Evolutionary conservation across 2,888 invertebrate genomes (phyloP).

Genomic region (Emesis russula): DNA sequence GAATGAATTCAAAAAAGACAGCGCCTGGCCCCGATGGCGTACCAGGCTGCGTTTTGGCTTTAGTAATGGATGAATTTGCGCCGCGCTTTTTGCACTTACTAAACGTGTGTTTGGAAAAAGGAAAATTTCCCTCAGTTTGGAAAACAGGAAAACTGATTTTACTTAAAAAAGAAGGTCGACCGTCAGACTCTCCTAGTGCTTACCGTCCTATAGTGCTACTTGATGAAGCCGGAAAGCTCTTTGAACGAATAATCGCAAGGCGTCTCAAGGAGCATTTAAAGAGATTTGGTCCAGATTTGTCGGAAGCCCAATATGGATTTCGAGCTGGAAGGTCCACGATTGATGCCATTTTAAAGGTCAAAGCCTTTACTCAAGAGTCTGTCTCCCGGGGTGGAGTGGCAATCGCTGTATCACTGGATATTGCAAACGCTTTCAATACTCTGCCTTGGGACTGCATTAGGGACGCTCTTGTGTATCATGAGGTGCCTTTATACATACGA

Average conservation of each 20-base stretch:
- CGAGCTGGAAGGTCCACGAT: neutral
- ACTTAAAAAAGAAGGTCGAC: neutral
- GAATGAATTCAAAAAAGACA: neutral
- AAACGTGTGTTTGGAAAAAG: constrained; percentile 2
- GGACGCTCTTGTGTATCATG: neutral
- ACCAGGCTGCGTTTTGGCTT: neutral
- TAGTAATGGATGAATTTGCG: constrained; percentile 10
- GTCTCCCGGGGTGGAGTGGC: neutral
- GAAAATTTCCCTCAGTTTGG: constrained; percentile 1
- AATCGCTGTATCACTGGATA: neutral
- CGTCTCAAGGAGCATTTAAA: neutral
- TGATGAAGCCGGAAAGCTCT: neutral
- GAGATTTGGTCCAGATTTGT: neutral
- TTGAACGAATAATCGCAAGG: neutral
- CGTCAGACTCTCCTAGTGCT: neutral
- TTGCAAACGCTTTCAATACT: neutral
- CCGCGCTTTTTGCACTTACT: neutral
- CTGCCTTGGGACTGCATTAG: neutral
- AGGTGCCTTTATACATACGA: neutral
- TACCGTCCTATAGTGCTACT: neutral
- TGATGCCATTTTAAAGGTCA: neutral
- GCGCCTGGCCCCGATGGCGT: constrained; percentile 47
- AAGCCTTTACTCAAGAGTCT: neutral
- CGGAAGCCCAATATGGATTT: neutral
- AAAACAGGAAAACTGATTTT: constrained; percentile 6